Evolutionary conservation across 2,888 invertebrate genomes (phyloP).

Genomic region (Isoperla grammatica): DNA sequence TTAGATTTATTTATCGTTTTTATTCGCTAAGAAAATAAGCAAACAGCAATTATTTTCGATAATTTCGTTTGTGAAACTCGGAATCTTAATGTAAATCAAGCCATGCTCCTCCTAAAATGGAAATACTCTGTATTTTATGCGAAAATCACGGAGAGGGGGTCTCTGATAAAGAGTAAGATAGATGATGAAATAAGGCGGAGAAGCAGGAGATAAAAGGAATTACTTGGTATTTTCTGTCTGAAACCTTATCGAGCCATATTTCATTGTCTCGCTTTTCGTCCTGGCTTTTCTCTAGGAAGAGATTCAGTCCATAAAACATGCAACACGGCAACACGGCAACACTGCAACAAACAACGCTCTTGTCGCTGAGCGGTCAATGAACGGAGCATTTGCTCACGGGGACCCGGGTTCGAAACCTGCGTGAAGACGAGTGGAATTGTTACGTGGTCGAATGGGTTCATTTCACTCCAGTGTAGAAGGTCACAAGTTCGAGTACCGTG

Average conservation of each 20-base stretch:
- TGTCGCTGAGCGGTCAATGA: no score
- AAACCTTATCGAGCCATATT: slow-evolving; percentile 19
- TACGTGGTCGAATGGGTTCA: no score
- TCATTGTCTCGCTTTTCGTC: slow-evolving; percentile 14
- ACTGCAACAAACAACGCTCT: no score
- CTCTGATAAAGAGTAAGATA: slow-evolving; percentile 16
- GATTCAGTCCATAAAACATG: no score
- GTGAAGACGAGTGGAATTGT: no score
- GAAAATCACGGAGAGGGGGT: slow-evolving; percentile 12
- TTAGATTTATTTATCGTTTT: not conserved
- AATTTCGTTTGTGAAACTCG: not conserved
- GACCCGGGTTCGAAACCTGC: no score
- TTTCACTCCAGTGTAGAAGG: no score
- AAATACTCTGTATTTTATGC: not conserved
- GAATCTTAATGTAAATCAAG: slow-evolving; percentile 10
- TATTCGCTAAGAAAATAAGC: not conserved
- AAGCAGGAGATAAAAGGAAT: slow-evolving; percentile 12
- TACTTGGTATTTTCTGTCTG: slow-evolving; percentile 12
- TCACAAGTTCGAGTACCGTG: no score
- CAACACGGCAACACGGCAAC: no score
- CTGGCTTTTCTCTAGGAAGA: slow-evolving; percentile 8
- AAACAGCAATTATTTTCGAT: slow-evolving; percentile 16
- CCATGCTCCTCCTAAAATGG: slow-evolving; percentile 7
- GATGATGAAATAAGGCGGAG: slow-evolving; percentile 16
- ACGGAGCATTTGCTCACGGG: no score